Evolutionary conservation across 1,140 invertebrate species (phyloP).

Genomic region (Drosophila triauraria): DNA sequence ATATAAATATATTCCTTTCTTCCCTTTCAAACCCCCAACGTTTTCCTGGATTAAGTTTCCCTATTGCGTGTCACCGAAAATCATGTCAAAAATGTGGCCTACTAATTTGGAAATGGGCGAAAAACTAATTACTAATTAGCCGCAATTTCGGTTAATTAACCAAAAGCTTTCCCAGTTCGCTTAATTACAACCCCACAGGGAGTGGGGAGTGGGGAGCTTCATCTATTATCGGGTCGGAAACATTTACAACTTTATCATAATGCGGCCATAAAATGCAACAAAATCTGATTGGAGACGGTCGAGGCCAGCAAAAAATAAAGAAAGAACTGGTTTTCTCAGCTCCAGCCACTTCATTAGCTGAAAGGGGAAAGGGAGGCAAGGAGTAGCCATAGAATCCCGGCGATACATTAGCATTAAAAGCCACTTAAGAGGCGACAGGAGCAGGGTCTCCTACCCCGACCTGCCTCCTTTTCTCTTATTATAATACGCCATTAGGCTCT

Average conservation of each 20-base stretch:
- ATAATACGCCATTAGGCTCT: constrained; percentile 77
- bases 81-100: constrained; percentile 29
- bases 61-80: constrained; percentile 56
- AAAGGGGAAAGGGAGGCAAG: constrained; percentile 2
- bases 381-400: constrained; percentile 31
- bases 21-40: background rate
- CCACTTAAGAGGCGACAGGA: constrained; percentile 74
- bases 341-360: constrained; percentile 60
- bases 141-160: constrained; percentile 58
- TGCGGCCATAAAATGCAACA: constrained; percentile 57
- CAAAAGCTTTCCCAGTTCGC: constrained; percentile 21
- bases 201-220: constrained; percentile 3
- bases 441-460: constrained; percentile 5
- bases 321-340: constrained; percentile 28
- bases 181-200: constrained; percentile 14
- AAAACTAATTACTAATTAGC: constrained; percentile 62
- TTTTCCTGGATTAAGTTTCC: background rate
- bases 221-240: constrained; percentile 39
- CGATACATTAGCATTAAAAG: constrained; percentile 82
- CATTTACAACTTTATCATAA: constrained; percentile 82
- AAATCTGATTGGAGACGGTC: constrained; percentile 52
- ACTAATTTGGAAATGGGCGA: constrained; percentile 47
- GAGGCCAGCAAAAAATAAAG: constrained; percentile 1
- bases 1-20: background rate
- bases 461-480: constrained; percentile 52